Evolutionary conservation across 2,888 invertebrate species (phyloP).

Genomic region (Dermolepida albohirtum): DNA sequence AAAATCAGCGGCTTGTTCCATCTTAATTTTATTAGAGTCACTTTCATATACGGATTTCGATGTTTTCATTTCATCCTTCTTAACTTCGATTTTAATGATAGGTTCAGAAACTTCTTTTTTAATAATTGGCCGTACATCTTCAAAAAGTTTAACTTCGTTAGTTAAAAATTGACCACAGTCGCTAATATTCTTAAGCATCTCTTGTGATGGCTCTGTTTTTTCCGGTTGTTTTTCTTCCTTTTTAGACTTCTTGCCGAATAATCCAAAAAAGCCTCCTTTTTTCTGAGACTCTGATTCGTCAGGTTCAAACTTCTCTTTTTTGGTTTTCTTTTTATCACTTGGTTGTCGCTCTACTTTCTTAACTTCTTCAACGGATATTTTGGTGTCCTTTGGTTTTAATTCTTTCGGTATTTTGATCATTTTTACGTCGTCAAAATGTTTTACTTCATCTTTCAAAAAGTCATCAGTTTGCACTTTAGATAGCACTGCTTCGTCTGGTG

Average conservation of each 20-base stretch:
- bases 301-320: slow-evolving; percentile 33
- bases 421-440: slow-evolving; percentile 46
- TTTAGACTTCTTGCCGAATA: slow-evolving; percentile 50
- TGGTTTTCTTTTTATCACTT: slow-evolving; percentile 25
- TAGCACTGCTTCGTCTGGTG: slow-evolving; percentile 12
- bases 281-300: slow-evolving; percentile 44
- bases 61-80: slow-evolving; percentile 5
- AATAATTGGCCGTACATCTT: slow-evolving; percentile 44
- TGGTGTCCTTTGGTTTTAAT: slow-evolving; percentile 1
- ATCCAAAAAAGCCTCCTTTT: slow-evolving; percentile 50
- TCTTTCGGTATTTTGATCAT: slow-evolving; percentile 16
- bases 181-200: slow-evolving; percentile 10
- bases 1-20: slow-evolving; percentile 41
- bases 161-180: slow-evolving; percentile 45
- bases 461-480: slow-evolving; percentile 13
- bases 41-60: neutral
- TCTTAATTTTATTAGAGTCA: slow-evolving; percentile 10
- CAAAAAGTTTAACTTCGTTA: slow-evolving; percentile 46
- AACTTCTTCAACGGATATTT: neutral
- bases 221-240: slow-evolving; percentile 39
- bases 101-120: slow-evolving; percentile 21
- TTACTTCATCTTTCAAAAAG: slow-evolving; percentile 49
- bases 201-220: slow-evolving; percentile 30
- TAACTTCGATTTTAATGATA: slow-evolving; percentile 7
- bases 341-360: slow-evolving; percentile 11